Evolutionary conservation across 1,140 invertebrate species (phyloP), one percentile per base, ranked within the genome.

Genomic region (Neuroterus valhalla): DNA sequence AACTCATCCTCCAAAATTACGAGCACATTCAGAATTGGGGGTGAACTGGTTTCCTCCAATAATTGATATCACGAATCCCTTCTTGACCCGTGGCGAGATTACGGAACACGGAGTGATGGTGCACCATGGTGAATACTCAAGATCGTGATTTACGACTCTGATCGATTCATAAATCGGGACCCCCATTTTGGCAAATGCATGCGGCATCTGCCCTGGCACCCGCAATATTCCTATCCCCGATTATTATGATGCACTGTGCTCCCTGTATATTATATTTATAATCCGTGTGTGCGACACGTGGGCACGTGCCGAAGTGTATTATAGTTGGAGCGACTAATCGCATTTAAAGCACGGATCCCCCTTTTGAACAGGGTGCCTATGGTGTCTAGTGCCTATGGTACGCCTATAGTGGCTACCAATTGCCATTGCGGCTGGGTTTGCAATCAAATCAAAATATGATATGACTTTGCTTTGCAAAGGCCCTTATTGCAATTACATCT

Each of bases 211-310:
- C 26, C 55, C n/a, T 62, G 55, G 31, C 55, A 62, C 55, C 66
- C 69, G 67, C 46, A 43, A 76, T 80, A 76, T 75, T 76, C 77
- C 45, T 70, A 75, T 72, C 23, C 70, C 66, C 52, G 44, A 71
- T 77, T 78, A 78, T 78, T 77, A 78, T 73, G 62, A 52, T 70
- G 73, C 76, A 77, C 79, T 68, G 79, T 78, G 74, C 68, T 74
- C 77, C 78, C 74, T 46, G 76, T 84, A 89, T 88, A 88, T 88
- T 86, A 89, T 89, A 89, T 89, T 89, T 87, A 89, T 89, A 89
- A 89, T 90, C 88, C 87, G 82, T 82, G 82, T 81, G 84, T 84
- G 84, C 83, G 85, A 88, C 84, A 86, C 84, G 79, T 79, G 79
- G 85, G 84, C 89, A 90, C 88, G 89, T 90, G 89, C 82, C 84